phyloP scores from a whole-genome alignment of 1,140 invertebrate species.

The Scaptomyza hsui region DNA sequence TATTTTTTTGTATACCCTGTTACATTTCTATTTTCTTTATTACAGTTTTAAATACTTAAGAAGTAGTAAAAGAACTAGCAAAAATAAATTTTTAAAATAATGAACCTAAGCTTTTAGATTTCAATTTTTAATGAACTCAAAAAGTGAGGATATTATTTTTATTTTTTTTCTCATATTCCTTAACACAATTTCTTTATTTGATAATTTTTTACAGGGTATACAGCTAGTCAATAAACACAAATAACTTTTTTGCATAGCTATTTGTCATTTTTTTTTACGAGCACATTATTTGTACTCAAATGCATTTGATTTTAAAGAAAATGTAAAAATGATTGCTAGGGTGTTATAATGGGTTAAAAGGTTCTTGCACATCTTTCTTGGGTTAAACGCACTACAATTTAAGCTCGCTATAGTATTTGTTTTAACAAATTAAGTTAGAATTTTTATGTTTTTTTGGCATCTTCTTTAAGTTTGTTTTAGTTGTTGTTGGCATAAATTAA shows the following conservation, averaged over 20 bases:
- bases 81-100: too few relatives aligned
- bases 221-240: neutral
- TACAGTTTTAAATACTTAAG: too few relatives aligned
- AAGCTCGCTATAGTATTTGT: slow-evolving; percentile 2
- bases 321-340: too few relatives aligned
- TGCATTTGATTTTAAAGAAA: neutral
- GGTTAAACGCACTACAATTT: slow-evolving; percentile 33
- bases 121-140: too few relatives aligned
- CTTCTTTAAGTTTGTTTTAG: slow-evolving; percentile 13
- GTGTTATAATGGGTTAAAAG: slow-evolving; percentile 1
- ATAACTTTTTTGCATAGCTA: neutral
- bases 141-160: too few relatives aligned
- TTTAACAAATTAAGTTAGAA: slow-evolving; percentile 67
- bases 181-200: too few relatives aligned
- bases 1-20: slow-evolving; percentile 27
- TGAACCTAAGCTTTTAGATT: too few relatives aligned
- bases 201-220: neutral
- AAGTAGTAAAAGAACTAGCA: too few relatives aligned
- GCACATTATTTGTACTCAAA: slow-evolving; percentile 18
- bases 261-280: slow-evolving; percentile 14
- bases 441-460: slow-evolving; percentile 7
- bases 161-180: too few relatives aligned
- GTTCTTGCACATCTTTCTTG: slow-evolving; percentile 1
- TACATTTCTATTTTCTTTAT: too few relatives aligned
- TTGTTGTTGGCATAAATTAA: slow-evolving; percentile 63